These are phyloP conservation scores for Pachyuromys duprasi DNA, from an alignment of 2,797 vertebrate genomes.

Conservation along the genomic window DNA sequence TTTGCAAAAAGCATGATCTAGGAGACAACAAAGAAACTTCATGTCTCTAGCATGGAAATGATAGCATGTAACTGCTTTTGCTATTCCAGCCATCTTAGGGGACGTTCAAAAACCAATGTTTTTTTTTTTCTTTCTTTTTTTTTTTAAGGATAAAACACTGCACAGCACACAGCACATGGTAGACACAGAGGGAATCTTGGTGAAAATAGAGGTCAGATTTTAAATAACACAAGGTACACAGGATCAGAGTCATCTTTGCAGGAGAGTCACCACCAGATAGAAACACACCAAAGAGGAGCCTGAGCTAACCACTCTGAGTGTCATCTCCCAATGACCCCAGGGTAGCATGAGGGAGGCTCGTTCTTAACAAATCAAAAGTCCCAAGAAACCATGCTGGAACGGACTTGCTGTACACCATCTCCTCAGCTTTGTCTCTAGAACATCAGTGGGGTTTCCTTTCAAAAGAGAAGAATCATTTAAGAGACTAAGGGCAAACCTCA, in stretches of 20 bases:
- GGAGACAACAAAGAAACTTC: background rate
- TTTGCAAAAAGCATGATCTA: background rate
- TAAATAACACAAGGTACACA: background rate
- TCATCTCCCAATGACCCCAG: background rate
- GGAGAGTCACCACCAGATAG: background rate
- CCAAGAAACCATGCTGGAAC: background rate
- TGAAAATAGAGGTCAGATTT: background rate
- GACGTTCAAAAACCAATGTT: background rate
- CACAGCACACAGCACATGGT: background rate
- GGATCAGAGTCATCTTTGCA: background rate
- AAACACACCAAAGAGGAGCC: background rate
- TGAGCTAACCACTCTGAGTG: background rate
- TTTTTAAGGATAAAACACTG: background rate
- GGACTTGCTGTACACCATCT: background rate
- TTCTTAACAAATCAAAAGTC: background rate
- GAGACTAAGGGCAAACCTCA: background rate
- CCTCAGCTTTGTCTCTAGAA: background rate
- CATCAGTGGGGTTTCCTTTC: constrained; percentile 45
- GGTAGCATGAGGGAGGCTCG: background rate
- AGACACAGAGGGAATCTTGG: background rate
- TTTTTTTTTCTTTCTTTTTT: no score
- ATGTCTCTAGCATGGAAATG: background rate
- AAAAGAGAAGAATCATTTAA: constrained; percentile 14
- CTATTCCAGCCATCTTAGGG: background rate
- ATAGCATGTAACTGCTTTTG: background rate